Evolutionary conservation across 1,140 invertebrate species (phyloP), one percentile per base, ranked within the genome.

Genomic region (Drosophila jambulina): DNA sequence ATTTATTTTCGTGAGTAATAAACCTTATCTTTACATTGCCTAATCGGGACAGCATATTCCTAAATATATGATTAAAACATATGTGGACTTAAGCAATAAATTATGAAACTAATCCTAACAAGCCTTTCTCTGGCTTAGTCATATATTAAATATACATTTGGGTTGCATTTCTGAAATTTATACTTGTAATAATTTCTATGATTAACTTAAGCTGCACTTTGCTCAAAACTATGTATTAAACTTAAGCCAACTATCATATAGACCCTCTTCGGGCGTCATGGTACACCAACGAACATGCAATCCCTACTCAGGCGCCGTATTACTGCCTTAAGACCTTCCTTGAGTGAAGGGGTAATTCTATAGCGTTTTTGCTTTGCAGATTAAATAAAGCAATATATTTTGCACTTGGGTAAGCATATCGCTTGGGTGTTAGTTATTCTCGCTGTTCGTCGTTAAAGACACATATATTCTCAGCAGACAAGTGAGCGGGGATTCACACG

Each of bases 351-450:
- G n/a, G 32, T 36, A 38, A 25, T 57, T 40, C 34, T 8, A 12
- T n/a, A 25, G 6, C 23, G 10, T 25, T 54, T 19, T 36, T 61
- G 17, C 34, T 25, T 25, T 53, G 12, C 45, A 19, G 48, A 57
- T 63, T 54, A 38, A 56, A 63, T 56, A 56, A 56, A 57, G 23
- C 51, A 42, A 65, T 42, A 65, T 43, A 65, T 65, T 34, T 8
- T 29, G 17, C 38, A 43, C 54, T 59, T 65, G 43, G 25, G 45
- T 32, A 68, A 65, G 45, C 34, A 48, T 42, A 68, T 64, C 45
- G 60, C 34, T 25, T 46, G 36, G 29, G 63, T 56, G 38, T 70
- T 56, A 71, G 63, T 46, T 67, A 48, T 21, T 32, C 64, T 12
- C 13, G 21, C 38, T 68, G 32, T 25, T 46, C 58, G 29, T 21